A percentile compares a stretch with the other conserved stretches of the same genome.
Evolutionary conservation across 2,113 vertebrate genomes (phyloP).

Genomic region (Xerus inauris): DNA sequence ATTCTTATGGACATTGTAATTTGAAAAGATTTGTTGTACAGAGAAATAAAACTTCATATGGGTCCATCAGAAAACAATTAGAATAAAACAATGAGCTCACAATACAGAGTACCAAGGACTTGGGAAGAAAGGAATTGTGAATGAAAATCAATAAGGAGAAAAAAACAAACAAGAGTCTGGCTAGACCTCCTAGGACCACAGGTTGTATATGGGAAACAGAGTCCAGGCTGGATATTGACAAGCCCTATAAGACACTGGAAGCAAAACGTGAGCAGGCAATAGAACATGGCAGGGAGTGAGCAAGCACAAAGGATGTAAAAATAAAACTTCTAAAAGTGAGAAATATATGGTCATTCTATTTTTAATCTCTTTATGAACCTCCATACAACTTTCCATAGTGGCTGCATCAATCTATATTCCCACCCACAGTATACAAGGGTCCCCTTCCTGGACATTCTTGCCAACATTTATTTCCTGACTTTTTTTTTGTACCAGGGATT

Average conservation of each 20-base stretch:
- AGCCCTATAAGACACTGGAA: not conserved
- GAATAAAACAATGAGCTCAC: not conserved
- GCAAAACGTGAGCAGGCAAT: not conserved
- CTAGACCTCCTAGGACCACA: not conserved
- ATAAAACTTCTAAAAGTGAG: not conserved
- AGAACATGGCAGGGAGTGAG: not conserved
- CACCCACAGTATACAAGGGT: not conserved
- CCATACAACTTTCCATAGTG: not conserved
- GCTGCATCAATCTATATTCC: not conserved
- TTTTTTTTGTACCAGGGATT: too few species aligned
- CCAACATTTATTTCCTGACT: not conserved
- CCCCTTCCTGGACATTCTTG: not conserved
- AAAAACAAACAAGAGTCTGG: not conserved
- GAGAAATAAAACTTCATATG: not conserved
- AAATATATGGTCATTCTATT: not conserved
- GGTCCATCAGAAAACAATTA: not conserved
- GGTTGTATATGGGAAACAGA: not conserved
- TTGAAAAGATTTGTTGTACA: not conserved
- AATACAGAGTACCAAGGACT: not conserved
- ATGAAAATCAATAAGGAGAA: not conserved
- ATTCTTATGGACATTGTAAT: not conserved
- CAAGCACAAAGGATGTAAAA: not conserved
- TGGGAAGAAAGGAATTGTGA: not conserved
- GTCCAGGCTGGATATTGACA: not conserved
- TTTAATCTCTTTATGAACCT: not conserved